Evolutionary conservation across 2,888 invertebrate species (phyloP), one percentile per base, ranked within the genome.

Genomic region (Agrilus cyanescens): DNA sequence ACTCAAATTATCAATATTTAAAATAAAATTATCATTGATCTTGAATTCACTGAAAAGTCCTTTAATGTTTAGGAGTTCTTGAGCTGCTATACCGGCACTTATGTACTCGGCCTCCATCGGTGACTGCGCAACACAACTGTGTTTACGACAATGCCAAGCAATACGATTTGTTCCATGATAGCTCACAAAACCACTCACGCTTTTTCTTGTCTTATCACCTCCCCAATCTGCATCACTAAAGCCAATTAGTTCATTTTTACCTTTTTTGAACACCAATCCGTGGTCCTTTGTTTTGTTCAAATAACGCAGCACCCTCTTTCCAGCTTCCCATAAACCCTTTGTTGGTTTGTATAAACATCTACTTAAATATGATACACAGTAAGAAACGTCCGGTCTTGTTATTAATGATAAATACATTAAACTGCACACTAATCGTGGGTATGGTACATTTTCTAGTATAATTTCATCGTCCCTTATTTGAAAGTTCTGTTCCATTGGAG

Each of bases 71-170:
- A 43, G n/a, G 7, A 43, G 14, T 43, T 46, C 40, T 40, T 46
- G 40, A 12, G 13, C 16, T 18, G 37, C 14, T 13, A 10, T 35
- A n/a, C 8, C 14, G 12, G 36, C 20, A 36, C 4, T 35, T 6
- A 50, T 34, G 36, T 50, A 48, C 32, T 49, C 47, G 13, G 46
- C 46, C 32, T 50, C 47, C 45, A 48, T 47, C 15, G 49, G 45
- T 4, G 49, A 49, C 7, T 13, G 38, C 5, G 47, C 50, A 5
- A 51, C 48, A 49, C 49, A 50, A 29, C 18, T 45, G 39, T 52
- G 53, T 29, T 53, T 52, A 31, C 40, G 34, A 8, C 49, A 52
- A 41, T 44, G 37, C 54, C 50, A 53, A 5, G 42, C 35, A 12
- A 51, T 37, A 13, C 16, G 12, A 37, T 41, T 20, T 8, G 4